phyloP scores from a whole-genome alignment of 2,888 invertebrate genomes.

The Epistrophe eligans region DNA sequence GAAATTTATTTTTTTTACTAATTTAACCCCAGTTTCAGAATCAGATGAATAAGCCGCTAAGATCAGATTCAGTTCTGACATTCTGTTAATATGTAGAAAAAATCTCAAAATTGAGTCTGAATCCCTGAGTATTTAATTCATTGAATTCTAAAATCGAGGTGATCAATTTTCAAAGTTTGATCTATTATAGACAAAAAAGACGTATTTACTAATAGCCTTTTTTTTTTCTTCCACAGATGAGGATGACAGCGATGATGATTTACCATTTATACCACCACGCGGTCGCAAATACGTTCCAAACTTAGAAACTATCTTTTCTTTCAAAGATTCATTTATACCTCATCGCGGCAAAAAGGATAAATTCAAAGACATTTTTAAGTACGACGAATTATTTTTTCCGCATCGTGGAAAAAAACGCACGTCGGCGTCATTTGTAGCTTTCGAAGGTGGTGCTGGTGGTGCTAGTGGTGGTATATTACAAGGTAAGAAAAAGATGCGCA shows the following conservation, averaged over 20 bases:
- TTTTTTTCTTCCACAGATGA: constrained; percentile 27
- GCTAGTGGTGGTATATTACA: constrained; percentile 11
- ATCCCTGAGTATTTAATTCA: no score
- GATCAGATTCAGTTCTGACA: no score
- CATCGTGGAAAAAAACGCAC: constrained; percentile 81
- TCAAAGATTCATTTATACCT: constrained; percentile 82
- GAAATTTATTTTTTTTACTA: no score
- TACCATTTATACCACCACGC: constrained; percentile 83
- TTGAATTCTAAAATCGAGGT: no score
- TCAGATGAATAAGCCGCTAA: no score
- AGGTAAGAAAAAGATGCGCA: constrained; percentile 1
- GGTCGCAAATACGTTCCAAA: constrained; percentile 82
- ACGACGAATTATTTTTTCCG: constrained; percentile 83
- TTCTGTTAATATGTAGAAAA: no score
- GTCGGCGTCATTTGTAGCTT: not conserved
- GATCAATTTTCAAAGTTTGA: no score
- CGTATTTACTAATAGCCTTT: not conserved
- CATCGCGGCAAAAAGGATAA: constrained; percentile 83
- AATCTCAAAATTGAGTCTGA: no score
- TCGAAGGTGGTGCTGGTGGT: not conserved
- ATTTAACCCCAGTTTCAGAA: no score
- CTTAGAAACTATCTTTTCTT: constrained; percentile 79
- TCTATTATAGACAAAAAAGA: no score
- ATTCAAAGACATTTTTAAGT: constrained; percentile 83
- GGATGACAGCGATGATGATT: constrained; percentile 67